phyloP scores from a whole-genome alignment of 2,113 vertebrate genomes.

The Zosterops japonicus region DNA sequence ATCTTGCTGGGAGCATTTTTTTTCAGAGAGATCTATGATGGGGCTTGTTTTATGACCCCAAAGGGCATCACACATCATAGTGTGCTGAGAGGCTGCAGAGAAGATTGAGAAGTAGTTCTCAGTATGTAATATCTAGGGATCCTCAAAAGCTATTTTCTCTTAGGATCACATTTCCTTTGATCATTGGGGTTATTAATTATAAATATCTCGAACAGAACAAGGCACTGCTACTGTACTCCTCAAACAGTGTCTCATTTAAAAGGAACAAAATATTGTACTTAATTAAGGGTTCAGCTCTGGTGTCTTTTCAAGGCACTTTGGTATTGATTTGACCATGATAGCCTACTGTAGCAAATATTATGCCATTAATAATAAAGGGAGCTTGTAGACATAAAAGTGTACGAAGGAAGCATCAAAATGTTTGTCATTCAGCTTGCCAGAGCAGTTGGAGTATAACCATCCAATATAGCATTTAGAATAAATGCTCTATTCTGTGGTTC shows the following conservation, averaged over 20 bases:
- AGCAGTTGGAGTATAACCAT: neutral
- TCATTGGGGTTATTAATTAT: constrained; percentile 33
- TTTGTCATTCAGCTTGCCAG: neutral
- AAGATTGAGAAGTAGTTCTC: neutral
- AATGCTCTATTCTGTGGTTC: neutral
- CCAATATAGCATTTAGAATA: neutral
- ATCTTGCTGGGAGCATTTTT: neutral
- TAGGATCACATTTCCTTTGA: constrained; percentile 36
- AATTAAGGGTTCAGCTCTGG: neutral
- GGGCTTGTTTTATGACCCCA: constrained; percentile 2
- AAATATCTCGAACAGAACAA: constrained; percentile 25
- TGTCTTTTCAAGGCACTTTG: neutral
- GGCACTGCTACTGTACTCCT: neutral
- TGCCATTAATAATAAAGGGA: neutral
- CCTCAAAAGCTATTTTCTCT: constrained; percentile 32
- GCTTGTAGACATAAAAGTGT: neutral
- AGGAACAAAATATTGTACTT: constrained; percentile 28
- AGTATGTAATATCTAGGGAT: constrained; percentile 15
- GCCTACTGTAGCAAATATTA: neutral
- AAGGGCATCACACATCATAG: neutral
- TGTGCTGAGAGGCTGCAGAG: neutral
- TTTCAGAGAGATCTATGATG: neutral
- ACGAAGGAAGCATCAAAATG: neutral
- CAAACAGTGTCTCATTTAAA: neutral
- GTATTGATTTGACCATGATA: neutral